Evolutionary conservation across 2,797 vertebrate genomes (phyloP).

Genomic region (Halcyon chelicuti): DNA sequence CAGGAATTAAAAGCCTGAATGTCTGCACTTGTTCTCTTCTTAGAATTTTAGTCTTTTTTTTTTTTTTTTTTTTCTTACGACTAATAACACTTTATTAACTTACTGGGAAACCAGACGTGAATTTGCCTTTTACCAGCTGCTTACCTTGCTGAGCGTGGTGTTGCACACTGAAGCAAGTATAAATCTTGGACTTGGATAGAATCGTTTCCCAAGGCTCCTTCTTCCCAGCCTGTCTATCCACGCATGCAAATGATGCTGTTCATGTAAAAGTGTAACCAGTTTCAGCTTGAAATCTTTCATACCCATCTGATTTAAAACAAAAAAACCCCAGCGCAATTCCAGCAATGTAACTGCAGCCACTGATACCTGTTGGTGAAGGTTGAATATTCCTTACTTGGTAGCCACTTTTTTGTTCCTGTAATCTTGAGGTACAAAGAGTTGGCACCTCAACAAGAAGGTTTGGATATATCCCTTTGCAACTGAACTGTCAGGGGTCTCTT

Average conservation of each 20-base stretch:
- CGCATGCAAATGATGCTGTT: neutral
- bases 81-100: neutral
- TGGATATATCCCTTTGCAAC: neutral
- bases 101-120: neutral
- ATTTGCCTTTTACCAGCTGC: neutral
- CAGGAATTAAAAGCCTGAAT: neutral
- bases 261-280: neutral
- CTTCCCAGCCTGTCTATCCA: neutral
- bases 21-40: neutral
- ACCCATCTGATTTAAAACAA: neutral
- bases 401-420: neutral
- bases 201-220: neutral
- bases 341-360: neutral
- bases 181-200: neutral
- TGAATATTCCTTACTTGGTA: neutral
- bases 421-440: neutral
- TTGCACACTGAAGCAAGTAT: neutral
- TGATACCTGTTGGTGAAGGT: neutral
- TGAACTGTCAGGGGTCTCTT: neutral
- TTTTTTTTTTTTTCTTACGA: neutral
- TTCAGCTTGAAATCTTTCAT: neutral
- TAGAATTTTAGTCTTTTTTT: neutral
- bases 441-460: neutral
- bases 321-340: neutral
- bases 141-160: neutral